phyloP scores from a whole-genome alignment of 2,113 vertebrate genomes.

The Fukomys damarensis region DNA sequence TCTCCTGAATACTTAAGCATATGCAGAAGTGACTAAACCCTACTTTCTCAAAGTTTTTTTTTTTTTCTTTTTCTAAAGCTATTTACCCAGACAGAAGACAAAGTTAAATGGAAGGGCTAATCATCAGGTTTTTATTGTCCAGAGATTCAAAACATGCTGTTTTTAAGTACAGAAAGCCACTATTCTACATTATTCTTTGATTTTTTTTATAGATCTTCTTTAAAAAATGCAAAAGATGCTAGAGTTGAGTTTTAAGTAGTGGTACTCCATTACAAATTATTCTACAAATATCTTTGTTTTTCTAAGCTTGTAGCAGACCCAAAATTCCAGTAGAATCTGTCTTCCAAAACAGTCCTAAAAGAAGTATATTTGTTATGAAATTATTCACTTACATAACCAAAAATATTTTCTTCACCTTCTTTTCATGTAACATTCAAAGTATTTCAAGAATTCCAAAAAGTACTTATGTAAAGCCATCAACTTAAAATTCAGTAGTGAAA shows the following conservation, averaged over 20 bases:
- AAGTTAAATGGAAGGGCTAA: neutral
- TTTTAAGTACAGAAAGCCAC: neutral
- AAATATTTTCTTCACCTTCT: slow-evolving; percentile 11
- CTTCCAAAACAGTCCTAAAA: neutral
- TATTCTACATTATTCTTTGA: neutral
- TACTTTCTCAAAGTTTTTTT: neutral
- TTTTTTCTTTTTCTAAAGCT: neutral
- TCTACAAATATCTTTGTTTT: neutral
- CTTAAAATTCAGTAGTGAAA: slow-evolving; percentile 5
- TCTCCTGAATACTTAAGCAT: neutral
- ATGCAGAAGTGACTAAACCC: neutral
- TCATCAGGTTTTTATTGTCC: neutral
- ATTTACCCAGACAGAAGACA: neutral
- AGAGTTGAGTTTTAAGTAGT: slow-evolving; percentile 28
- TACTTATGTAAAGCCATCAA: neutral
- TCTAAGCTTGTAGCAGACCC: neutral
- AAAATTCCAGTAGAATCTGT: neutral
- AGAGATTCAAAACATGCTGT: neutral
- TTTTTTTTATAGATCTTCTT: neutral
- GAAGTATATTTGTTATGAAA: neutral
- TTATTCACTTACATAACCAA: neutral
- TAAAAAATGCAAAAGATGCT: neutral
- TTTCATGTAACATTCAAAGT: neutral
- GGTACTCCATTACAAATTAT: neutral
- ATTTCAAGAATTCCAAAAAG: neutral